phyloP scores from a whole-genome alignment of 2,797 vertebrate species.

The Bradypodion pumilum region DNA sequence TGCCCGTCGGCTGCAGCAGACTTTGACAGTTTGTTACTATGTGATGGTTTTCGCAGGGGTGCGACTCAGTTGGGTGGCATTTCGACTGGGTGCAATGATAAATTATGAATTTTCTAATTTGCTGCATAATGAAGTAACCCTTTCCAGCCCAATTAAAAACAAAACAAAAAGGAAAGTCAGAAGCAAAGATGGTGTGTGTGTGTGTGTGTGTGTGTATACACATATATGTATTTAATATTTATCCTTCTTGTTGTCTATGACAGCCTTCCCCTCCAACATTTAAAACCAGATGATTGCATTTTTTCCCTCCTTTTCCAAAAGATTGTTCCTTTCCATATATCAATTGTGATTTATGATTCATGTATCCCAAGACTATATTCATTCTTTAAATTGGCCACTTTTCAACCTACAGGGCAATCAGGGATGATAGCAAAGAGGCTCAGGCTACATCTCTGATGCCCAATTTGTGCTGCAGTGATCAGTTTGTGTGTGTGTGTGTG shows the following conservation, averaged over 20 bases:
- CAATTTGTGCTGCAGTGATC: conserved; percentile 57
- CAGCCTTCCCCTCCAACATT: conserved; percentile 52
- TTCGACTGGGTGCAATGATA: conserved; percentile 98
- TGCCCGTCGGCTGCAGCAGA: conserved; percentile 97
- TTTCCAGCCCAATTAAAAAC: conserved; percentile 82
- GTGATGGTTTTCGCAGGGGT: conserved; percentile 93
- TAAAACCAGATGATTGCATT: conserved; percentile 63
- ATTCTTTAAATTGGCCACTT: conserved; percentile 61
- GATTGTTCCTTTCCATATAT: conserved; percentile 60
- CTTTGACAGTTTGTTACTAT: conserved; percentile 93
- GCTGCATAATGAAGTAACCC: conserved; percentile 97
- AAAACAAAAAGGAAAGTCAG: conserved; percentile 53
- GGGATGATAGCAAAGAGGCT: conserved; percentile 64
- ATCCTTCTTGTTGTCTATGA: conserved; percentile 57
- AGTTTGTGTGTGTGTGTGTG: conserved; percentile 31
- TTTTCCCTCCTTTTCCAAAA: conserved; percentile 67
- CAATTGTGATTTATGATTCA: conserved; percentile 62
- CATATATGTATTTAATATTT: conserved; percentile 58
- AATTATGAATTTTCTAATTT: conserved; percentile 99
- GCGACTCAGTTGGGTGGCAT: conserved; percentile 98
- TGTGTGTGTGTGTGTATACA: too few species aligned
- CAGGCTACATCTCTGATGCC: conserved; percentile 57
- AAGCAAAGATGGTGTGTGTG: conserved; percentile 59
- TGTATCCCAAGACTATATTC: conserved; percentile 57
- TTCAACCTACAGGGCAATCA: conserved; percentile 58